Conservation (phyloP, 2,113 vertebrate species). For the Steatornis caripensis region DNA sequence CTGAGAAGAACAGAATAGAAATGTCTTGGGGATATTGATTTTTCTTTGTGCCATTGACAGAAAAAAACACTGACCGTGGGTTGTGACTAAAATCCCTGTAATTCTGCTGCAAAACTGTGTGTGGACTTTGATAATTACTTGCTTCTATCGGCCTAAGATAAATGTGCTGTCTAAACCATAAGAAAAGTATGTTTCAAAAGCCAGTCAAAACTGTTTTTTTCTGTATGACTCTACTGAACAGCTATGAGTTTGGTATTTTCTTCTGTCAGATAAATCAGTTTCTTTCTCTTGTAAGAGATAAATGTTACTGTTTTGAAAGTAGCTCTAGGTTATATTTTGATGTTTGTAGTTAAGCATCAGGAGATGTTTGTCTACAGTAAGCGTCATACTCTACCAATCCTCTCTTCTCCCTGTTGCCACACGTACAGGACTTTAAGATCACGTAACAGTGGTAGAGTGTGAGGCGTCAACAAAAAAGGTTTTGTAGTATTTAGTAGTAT, state of each 20-base stretch:
- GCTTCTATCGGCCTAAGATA: neutral
- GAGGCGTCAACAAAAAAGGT: conserved; percentile 16
- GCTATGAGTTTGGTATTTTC: neutral
- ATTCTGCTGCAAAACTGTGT: neutral
- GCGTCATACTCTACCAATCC: neutral
- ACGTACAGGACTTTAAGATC: neutral
- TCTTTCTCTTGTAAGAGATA: neutral
- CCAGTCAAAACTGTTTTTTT: neutral
- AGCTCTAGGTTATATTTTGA: neutral
- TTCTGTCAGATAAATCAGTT: neutral
- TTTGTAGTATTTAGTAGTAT: neutral
- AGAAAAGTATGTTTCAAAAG: neutral
- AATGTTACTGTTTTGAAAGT: neutral
- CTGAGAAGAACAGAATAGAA: neutral
- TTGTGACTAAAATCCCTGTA: neutral
- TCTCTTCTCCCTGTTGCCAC: neutral
- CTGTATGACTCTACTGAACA: neutral
- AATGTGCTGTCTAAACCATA: neutral
- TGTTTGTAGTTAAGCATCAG: neutral
- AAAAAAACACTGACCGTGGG: neutral
- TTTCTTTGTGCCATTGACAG: neutral
- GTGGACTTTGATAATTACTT: neutral
- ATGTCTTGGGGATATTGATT: neutral
- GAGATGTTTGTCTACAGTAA: neutral
- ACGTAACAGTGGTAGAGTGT: neutral